phyloP scores from a whole-genome alignment of 2,113 vertebrate genomes.

The Corydoras sp. region DNA sequence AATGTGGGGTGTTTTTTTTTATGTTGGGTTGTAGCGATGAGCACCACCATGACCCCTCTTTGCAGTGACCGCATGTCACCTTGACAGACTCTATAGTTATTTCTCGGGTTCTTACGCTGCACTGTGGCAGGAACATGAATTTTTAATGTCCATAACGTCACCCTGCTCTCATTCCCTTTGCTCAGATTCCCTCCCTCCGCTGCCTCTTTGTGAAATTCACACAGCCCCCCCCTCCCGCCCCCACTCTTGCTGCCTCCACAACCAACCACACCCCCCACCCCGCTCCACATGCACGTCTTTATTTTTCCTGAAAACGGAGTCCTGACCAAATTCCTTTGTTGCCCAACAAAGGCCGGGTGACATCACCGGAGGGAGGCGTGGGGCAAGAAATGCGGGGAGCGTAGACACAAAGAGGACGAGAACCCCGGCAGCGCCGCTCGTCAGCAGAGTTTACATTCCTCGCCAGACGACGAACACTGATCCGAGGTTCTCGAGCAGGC shows the following conservation, averaged over 20 bases:
- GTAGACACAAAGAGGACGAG: constrained; percentile 43
- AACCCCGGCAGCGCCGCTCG: constrained; percentile 7
- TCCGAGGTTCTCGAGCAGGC: too few relatives aligned
- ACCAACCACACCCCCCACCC: constrained; percentile 17
- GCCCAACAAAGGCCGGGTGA: constrained; percentile 61
- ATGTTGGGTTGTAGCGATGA: too few relatives aligned
- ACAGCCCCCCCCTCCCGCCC: constrained; percentile 1
- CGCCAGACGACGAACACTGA: too few relatives aligned
- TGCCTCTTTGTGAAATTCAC: constrained; percentile 11
- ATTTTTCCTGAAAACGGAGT: constrained; percentile 64
- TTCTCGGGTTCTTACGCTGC: background rate
- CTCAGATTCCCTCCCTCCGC: constrained; percentile 4
- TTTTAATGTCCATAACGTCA: constrained; percentile 30
- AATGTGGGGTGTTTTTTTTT: too few relatives aligned
- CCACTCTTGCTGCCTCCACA: constrained; percentile 25
- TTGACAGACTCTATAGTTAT: background rate
- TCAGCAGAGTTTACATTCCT: constrained; percentile 3
- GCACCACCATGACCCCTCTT: too few relatives aligned
- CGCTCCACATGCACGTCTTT: constrained; percentile 43
- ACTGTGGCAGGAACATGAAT: constrained; percentile 23
- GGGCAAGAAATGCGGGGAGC: constrained; percentile 38
- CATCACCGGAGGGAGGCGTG: constrained; percentile 53
- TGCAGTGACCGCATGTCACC: constrained; percentile 8
- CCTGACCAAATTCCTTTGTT: constrained; percentile 61
- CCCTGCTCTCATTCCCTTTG: constrained; percentile 1